A percentile compares a stretch with the other conserved stretches of the same genome.
Conservation (phyloP, 2,797 vertebrate genomes). For the Delichon dasypus region DNA sequence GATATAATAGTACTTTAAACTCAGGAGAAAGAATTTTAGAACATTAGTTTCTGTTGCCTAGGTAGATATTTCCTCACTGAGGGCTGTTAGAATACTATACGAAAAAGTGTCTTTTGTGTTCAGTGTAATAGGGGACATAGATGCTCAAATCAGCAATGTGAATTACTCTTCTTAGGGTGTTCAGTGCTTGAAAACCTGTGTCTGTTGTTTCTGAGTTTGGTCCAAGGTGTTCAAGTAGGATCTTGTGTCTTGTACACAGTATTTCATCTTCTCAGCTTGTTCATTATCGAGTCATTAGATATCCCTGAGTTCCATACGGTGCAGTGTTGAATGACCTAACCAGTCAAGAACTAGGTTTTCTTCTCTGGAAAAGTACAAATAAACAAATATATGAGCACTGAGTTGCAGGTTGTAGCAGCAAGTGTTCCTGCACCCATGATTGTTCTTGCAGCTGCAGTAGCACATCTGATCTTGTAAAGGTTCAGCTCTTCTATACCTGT, state of each 20-base stretch:
- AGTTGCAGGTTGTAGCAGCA: not conserved
- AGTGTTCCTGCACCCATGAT: not conserved
- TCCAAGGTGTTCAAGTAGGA: not conserved
- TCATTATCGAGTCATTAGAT: not conserved
- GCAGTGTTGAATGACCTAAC: not conserved
- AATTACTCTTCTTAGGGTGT: not conserved
- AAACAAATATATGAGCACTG: not conserved
- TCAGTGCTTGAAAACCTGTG: not conserved
- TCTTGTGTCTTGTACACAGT: not conserved
- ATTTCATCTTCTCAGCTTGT: not conserved
- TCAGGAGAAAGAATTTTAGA: not conserved
- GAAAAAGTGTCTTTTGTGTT: not conserved
- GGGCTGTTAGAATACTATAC: not conserved
- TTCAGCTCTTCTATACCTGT: not conserved
- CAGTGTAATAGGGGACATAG: fast-evolving
- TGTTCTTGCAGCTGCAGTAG: not conserved
- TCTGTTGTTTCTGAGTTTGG: not conserved
- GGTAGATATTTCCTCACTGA: not conserved
- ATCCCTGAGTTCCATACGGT: not conserved
- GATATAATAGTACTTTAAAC: not conserved
- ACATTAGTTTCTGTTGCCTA: not conserved
- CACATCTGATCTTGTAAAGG: not conserved
- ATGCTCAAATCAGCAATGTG: not conserved
- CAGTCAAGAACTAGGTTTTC: not conserved
- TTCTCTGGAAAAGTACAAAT: not conserved